Evolutionary conservation across 2,888 invertebrate species (phyloP), one percentile per base, ranked within the genome.

Genomic region (Meiosimyza decipiens): DNA sequence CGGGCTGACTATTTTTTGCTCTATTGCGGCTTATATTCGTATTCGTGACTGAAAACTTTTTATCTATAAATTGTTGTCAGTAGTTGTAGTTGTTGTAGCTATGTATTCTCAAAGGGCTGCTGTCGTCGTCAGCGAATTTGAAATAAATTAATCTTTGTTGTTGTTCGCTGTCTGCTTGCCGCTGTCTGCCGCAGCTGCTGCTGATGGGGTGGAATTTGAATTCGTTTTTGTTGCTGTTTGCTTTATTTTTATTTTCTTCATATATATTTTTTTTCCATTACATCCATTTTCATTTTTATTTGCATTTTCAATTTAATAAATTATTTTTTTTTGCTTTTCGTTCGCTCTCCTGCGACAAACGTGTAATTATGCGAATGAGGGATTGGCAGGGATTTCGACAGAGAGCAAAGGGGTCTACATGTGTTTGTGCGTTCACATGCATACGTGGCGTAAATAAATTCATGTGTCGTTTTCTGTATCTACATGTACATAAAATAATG

Each of bases 381-480:
- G 68, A 68, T 59, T 57, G 68, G 59, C 68, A 59, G 68, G 59
- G 68, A 57, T 57, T 68, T 57, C 47, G 57, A 67, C 57, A 55
- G 57, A 1, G 40, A 40, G 9, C 40, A 40, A 40, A 40, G 9
- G 40, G 9, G 1, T 40, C 40, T 40, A 7, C 40, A 40, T 40
- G 40, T 40, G 40, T 40, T 40, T 40, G 40, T 40, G 40, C 9
- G 40, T 9, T 4, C 40, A 40, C 40, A 40, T 40, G 9, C 40
- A 9, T 49, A 64, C 15, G 49, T 49, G 63, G 63, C n/a, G 15
- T 49, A 2, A 18, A 33, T 66, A 64, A 18, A 64, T 40, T 50
- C 13, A 51, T 15, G 1, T 40, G 6, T 40, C 40, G 28, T 4
- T 3, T 28, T 40, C 6, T 40, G n/a, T n/a, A n/a, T n/a, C 7